phyloP scores from a whole-genome alignment of 2,113 vertebrate species.

The Accipiter virgatus region DNA sequence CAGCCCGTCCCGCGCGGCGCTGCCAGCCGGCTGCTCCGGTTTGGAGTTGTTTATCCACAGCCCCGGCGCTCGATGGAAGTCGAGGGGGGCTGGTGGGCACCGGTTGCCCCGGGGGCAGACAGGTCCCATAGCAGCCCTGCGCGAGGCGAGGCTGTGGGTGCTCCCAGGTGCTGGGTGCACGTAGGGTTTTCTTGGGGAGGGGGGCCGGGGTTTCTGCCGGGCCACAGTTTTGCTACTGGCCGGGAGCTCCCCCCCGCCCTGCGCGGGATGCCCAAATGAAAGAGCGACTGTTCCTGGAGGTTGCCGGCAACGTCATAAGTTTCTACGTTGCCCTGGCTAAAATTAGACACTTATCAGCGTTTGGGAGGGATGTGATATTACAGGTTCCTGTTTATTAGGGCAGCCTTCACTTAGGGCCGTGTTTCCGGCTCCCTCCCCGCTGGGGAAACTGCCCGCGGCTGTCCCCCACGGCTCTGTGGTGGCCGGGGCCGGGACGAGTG shows the following conservation, averaged over 20 bases:
- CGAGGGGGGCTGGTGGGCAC: background rate
- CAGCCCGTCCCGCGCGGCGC: background rate
- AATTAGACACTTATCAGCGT: slow-evolving; percentile 62
- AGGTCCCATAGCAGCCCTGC: rapidly evolving
- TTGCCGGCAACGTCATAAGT: background rate
- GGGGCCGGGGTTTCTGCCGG: background rate
- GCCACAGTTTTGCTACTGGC: background rate
- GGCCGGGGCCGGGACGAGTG: background rate
- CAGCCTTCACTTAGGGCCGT: background rate
- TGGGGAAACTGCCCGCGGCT: background rate
- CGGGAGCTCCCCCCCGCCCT: background rate
- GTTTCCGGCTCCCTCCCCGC: background rate
- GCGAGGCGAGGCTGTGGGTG: background rate
- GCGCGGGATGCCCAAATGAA: background rate
- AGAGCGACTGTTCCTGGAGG: slow-evolving; percentile 58
- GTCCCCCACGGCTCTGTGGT: background rate
- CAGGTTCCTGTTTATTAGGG: slow-evolving; percentile 74
- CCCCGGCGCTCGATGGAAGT: background rate
- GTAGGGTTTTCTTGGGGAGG: background rate
- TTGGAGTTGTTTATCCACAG: background rate
- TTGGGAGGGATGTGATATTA: slow-evolving; percentile 67
- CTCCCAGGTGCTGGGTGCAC: background rate
- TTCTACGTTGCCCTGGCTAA: slow-evolving; percentile 40
- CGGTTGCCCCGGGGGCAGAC: background rate
- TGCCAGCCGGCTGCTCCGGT: background rate